Percentiles rank a stretch among this genome's conserved stretches.
phyloP scores from a whole-genome alignment of 2,888 invertebrate species.

The Prosopocoilus inquinatus region DNA sequence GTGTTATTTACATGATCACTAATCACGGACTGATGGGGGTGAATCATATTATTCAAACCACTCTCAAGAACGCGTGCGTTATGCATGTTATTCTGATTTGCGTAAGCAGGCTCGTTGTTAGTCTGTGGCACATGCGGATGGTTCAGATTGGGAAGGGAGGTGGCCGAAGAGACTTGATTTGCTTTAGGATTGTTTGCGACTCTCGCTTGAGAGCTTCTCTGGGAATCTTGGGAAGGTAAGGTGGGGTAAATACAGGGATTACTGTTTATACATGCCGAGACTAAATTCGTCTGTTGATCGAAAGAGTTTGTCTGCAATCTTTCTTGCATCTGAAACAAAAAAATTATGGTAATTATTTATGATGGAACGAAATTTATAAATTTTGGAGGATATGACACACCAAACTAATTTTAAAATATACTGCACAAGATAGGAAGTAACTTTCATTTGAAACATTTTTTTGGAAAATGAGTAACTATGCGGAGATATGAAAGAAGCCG shows the following conservation, averaged over 20 bases:
- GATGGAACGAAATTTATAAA: no score
- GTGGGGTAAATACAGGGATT: slow-evolving; percentile 25
- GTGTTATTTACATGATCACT: slow-evolving; percentile 39
- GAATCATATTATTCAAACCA: slow-evolving; percentile 40
- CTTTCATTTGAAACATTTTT: no score
- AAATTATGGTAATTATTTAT: neutral
- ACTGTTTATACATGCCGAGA: slow-evolving; percentile 23
- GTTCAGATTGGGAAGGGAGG: slow-evolving; percentile 46
- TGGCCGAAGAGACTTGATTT: slow-evolving; percentile 42
- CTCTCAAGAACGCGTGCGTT: slow-evolving; percentile 41
- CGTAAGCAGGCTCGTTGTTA: slow-evolving; percentile 38
- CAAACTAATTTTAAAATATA: no score
- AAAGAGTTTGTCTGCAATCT: slow-evolving; percentile 25
- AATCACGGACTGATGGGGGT: slow-evolving; percentile 29
- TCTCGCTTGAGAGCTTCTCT: slow-evolving; percentile 18
- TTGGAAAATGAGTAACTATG: no score
- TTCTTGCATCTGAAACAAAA: slow-evolving; percentile 52
- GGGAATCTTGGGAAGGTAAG: slow-evolving; percentile 23
- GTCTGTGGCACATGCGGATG: slow-evolving; percentile 33
- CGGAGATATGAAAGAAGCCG: no score
- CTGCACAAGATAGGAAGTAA: no score
- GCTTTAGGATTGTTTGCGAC: slow-evolving; percentile 23
- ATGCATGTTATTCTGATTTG: slow-evolving; percentile 37
- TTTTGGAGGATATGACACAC: no score
- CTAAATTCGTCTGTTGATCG: slow-evolving; percentile 22